Base-by-base conservation (phyloP, 2,888 invertebrate genomes). In the Chymomyza fuscimana region DNA sequence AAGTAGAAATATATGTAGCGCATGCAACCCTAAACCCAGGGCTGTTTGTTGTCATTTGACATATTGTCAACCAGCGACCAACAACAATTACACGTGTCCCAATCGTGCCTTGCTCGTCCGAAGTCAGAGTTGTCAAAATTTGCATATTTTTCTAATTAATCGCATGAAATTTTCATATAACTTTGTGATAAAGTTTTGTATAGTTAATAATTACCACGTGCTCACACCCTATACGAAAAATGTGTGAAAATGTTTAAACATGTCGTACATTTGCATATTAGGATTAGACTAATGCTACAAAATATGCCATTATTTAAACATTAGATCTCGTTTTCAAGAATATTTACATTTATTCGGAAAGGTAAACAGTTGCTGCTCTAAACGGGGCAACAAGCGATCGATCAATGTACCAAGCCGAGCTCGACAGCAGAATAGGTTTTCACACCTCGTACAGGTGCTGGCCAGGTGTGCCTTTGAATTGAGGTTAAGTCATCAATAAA, bases 101-200 rank as follows among this genome's bases (percentile, higher is more conserved):
- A 67, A 58, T 61, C 74, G 70, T 72, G 78, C 76, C 77, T 50
- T n/a, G 29, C 60, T 67, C 36, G 32, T 51, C 51, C 58, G 10
- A 4, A 54, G 22, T 54, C 58, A 46, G 40, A 46, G 40, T 46
- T 46, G 40, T 22, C 32, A 58, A 25, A 88, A 90, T 89, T 89
- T 89, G 90, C 89, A 89, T 89, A 89, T 83, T 89, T 90, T 84
- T 87, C 82, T 84, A 89, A 89, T 90, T 89, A 89, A 89, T 90
- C 89, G 87, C 86, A 79, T 73, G 78, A 80, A 82, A 80, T 74
- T 83, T 76, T 81, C 76, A 72, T 67, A 59, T 77, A 72, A 75
- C 70, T 69, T 65, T 36, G 66, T 68, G 58, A 85, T 87, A 86
- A 73, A 76, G 64, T 72, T 72, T 71, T 64, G 69, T 71, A 73